Evolutionary conservation across 37 sponge, comb jelly and placozoan genomes (phyloP), one percentile per base, ranked within the genome.

Genomic region (Petrosia ficiformis): DNA sequence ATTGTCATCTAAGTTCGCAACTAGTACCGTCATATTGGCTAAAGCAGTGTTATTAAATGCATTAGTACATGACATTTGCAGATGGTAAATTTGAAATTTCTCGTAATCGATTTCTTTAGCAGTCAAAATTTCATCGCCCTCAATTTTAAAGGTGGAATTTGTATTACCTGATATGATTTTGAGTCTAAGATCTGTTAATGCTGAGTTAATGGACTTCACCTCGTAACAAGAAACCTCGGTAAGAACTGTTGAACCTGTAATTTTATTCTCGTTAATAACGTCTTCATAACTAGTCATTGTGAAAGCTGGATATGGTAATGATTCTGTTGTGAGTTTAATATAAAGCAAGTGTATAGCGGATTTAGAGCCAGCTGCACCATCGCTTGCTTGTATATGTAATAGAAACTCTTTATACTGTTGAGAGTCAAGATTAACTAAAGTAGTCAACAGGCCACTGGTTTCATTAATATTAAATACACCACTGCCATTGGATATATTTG

Each of bases 1-100:
- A 54, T 83, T 83, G 29, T 83, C 84, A 33, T 83, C 71, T 3
- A 71, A 22, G 39, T 76, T 76, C 3, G 26, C 19, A 14, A 83
- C 56, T 1, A n/a, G 31, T 0, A 82, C 35, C 19, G 59, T 34
- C 0, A 76, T n/a, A 0, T 4, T 39, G 3, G 26, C 33, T 4
- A 38, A 59, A 57, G 11, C 66, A 0, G 65, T 40, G 1, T 58
- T 0, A 1, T 26, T 39, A 33, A 37, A 70, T 1, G 28, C 64
- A 76, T 83, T 75, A 10, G 34, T 70, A 29, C 84, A 82, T 25
- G 54, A 14, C 8, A 74, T 39, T 0, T 64, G 43, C 1, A 76
- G 59, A 1, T 1, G 0, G 39, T 39, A 74, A 32, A 22, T 6
- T 36, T 65, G 69, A 42, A 57, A 60, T 6, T 70, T 22, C 26